Evolutionary conservation across 2,797 vertebrate species (phyloP), one percentile per base, ranked within the genome.

Genomic region (Myioborus melanocephalus): DNA sequence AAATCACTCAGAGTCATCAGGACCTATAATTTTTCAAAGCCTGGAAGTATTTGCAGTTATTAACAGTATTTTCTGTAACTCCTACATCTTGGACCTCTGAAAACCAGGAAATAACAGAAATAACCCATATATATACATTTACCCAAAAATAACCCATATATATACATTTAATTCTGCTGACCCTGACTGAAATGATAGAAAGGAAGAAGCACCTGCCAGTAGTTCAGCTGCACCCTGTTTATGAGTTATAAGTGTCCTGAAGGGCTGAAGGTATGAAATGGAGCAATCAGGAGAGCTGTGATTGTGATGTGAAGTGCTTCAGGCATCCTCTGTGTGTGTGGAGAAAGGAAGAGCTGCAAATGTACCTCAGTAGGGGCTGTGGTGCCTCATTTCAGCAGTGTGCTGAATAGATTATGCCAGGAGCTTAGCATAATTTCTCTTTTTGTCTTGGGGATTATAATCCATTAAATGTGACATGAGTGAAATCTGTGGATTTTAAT

Each of bases 371-470:
- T 24, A 90, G 77, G 68, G 47, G 41, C 41, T 84, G 37, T 1
- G 4, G 52, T 65, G 41, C 34, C 66, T 90, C 73, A 32, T 87
- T 94, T 94, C 59, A 84, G 28, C 10, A 9, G 30, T 19, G 18
- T 39, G 43, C 34, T 84, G 70, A 89, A 87, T 49, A 93, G 85
- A 46, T 37, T 49, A 60, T 73, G 81, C 22, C 37, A 57, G 60
- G 39, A 83, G 2, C 0, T 92, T 73, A 92, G 86, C 56, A 76
- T 66, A 79, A 92, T 94, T 95, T 93, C 63, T 81, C n/a, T 69
- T 83, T 83, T 88, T 78, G 46, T 90, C 32, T 83, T 73, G 55
- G 55, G 59, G 77, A 94, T 93, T 95, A 87, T 88, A 84, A 70
- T 84, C 56, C 0, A 0, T 59, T 92, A 95, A 95, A 93, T 57